Base-by-base conservation (phyloP, 2,797 vertebrate species). In the Fringilla coelebs region DNA sequence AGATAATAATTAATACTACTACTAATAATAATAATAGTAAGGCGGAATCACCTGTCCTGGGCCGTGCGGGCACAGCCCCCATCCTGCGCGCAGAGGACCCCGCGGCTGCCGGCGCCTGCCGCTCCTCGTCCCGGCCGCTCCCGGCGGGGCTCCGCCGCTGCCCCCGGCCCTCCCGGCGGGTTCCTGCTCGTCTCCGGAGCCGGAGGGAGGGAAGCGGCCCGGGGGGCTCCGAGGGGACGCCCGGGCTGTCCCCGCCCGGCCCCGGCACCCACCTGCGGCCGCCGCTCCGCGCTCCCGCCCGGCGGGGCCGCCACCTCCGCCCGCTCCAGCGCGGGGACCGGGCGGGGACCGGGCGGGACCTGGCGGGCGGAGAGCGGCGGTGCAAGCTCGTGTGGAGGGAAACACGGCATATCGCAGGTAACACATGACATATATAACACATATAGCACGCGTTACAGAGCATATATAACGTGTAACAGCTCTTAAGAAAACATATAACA, bases 371-470 rank as follows among this genome's bases (percentile, higher is more conserved):
- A 67, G 29, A 72, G 49, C 68, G 68, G 34, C 58, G 10, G 2
- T 7, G 41, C n/a, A 31, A 51, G 13, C 60, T 28, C n/a, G 46
- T 10, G 29, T 10, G 9, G 4, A 7, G 54, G 48, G 13, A 7
- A 70, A 13, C 46, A 2, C 36, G 54, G n/a, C 24, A 1, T 2
- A 10, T 3, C 58, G 9, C 26, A 17, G 11, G 18, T 26, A 5
- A 32, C 38, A 4, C 16, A 2, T 3, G 14, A 11, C 17, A 7
- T 10, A 2, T 6, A 5, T 25, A 48, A 20, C 66, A 25, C 65
- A 31, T 4, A 5, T 0, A 41, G 15, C 41, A 16, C 49, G 4
- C 36, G 26, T 28, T 38, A 60, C 36, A 38, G 25, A 60, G 12
- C 58, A 19, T 7, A 19, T 29, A 29, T 19, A 13, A 29, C 17